Base-by-base conservation (phyloP, 2,888 invertebrate genomes). In the Drosophila koepferae region DNA sequence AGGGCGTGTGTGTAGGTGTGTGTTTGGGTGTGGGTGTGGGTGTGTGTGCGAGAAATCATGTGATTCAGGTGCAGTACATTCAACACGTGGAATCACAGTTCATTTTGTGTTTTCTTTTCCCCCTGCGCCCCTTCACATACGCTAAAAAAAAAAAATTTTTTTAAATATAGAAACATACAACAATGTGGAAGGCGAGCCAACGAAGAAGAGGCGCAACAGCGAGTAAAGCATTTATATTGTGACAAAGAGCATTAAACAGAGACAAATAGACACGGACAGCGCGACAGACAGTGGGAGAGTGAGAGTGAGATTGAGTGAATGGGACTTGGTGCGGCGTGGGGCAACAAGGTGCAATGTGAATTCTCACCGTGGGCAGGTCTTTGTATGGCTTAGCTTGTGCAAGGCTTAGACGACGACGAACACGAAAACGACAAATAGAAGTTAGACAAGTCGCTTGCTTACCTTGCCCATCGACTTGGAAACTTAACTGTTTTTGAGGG, bases 31-130 rank as follows among this genome's bases (percentile, higher is more conserved):
- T 14, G 31, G 41, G 40, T 28, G 49, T n/a, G n/a, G n/a, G n/a
- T 40, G 20, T 16, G 43, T 62, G 51, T 28, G 18, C 28, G 28
- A 56, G 55, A 44, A 63, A 36, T 28, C 16, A 43, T 61, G 49
- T 28, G 54, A 16, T 44, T 67, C 74, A 79, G 89, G 90, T 86
- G 86, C 89, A 90, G 73, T 72, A 77, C 73, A 86, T 83, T 83
- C 89, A 86, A 90, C 90, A 86, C 73, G 86, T 88, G 90, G 62
- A 70, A 63, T 67, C 72, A 75, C 75, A 72, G 68, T 53, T 61
- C 31, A 63, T 46, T 54, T 70, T 63, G 60, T 63, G 43, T 55
- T 40, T 62, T 54, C 41, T 38, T 54, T 53, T 48, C 40, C 10
- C 48, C 12, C 28, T 16, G n/a, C n/a, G 23, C 8, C 23, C 20